phyloP scores from a whole-genome alignment of 1,140 invertebrate species.

The Aricia agestis region DNA sequence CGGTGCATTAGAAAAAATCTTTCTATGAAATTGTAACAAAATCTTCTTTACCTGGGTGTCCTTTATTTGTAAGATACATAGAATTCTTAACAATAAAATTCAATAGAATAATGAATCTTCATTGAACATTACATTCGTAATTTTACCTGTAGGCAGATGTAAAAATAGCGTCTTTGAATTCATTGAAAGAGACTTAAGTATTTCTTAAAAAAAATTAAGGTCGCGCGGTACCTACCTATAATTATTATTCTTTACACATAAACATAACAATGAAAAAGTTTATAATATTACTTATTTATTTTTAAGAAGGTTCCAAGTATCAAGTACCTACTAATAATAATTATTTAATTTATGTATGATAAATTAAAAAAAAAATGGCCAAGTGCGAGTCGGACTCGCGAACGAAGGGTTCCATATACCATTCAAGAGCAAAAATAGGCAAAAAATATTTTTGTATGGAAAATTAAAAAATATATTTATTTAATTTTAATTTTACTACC shows the following conservation, averaged over 20 bases:
- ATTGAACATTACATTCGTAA: neutral
- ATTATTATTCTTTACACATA: neutral
- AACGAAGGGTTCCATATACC: too few relatives aligned
- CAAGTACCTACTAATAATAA: too few relatives aligned
- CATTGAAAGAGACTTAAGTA: neutral
- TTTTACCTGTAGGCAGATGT: slow-evolving; percentile 9
- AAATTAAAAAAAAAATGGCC: too few relatives aligned
- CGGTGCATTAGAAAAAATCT: neutral
- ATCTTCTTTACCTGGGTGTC: neutral
- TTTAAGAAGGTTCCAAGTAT: too few relatives aligned
- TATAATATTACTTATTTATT: too few relatives aligned
- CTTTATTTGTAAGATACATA: neutral
- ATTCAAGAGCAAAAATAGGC: too few relatives aligned
- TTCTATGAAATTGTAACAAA: slow-evolving; percentile 6
- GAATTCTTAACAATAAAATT: slow-evolving; percentile 1
- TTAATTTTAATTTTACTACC: too few relatives aligned
- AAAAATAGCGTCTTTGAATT: slow-evolving; percentile 14
- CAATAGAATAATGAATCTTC: slow-evolving; percentile 1
- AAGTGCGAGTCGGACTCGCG: too few relatives aligned
- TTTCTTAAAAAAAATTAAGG: neutral
- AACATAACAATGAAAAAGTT: too few relatives aligned
- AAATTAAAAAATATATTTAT: too few relatives aligned
- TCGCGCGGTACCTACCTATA: neutral
- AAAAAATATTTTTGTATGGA: too few relatives aligned
- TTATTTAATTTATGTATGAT: too few relatives aligned